These are phyloP conservation scores for Podarcis raffonei DNA, from an alignment of 2,113 vertebrate genomes.

Conservation along the genomic window DNA sequence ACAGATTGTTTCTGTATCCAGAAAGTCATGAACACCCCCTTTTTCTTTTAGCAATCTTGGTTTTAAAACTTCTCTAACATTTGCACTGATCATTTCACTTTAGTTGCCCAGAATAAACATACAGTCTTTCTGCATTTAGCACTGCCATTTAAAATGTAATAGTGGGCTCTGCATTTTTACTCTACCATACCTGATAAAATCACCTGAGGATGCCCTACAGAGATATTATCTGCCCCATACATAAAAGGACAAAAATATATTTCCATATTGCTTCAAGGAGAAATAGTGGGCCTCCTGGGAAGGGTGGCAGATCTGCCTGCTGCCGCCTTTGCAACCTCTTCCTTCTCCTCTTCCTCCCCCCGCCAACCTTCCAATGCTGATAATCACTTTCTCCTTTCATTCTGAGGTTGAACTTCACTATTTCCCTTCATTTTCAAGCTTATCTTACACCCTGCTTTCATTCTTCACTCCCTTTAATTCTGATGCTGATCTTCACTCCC, in stretches of 20 bases:
- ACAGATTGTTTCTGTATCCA: background rate
- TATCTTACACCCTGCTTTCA: too few species aligned
- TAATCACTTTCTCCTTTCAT: too few species aligned
- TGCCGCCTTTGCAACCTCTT: too few species aligned
- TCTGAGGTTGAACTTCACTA: too few species aligned
- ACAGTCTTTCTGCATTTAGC: background rate
- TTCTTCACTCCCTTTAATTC: too few species aligned
- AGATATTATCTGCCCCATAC: background rate
- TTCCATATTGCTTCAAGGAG: background rate
- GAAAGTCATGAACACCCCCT: background rate
- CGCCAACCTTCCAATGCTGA: too few species aligned
- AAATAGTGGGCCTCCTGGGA: background rate
- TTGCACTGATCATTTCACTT: background rate
- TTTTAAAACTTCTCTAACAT: background rate
- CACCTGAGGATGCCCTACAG: background rate
- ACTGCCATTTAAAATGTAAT: background rate
- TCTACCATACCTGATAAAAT: background rate
- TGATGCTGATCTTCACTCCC: too few species aligned
- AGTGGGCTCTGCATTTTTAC: background rate
- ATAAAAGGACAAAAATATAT: background rate
- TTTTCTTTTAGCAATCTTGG: background rate
- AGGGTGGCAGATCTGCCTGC: too few species aligned
- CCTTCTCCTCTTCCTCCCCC: too few species aligned
- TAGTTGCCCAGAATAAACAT: background rate
- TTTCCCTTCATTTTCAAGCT: too few species aligned